Evolutionary conservation across 2,113 vertebrate genomes (phyloP).

Genomic region (Apistogramma diplotaenia): DNA sequence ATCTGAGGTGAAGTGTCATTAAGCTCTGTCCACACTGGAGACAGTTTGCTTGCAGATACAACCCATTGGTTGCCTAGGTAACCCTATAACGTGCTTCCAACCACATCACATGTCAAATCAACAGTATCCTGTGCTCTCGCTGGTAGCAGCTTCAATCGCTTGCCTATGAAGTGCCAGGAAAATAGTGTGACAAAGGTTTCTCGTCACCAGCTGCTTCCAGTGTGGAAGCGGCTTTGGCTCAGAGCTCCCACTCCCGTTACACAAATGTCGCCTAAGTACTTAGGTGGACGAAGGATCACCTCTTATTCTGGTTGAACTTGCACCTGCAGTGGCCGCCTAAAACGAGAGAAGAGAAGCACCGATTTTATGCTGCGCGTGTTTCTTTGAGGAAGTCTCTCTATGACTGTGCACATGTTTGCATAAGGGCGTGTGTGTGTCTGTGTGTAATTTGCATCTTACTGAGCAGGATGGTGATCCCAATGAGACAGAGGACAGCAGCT

Average conservation of each 20-base stretch:
- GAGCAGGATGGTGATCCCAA: conserved; percentile 84
- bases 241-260: not conserved
- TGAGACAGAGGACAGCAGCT: conserved; percentile 82
- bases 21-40: not conserved
- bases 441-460: conserved; percentile 77
- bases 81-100: too few relatives aligned
- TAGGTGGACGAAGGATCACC: conserved; percentile 61
- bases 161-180: not conserved
- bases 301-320: conserved; percentile 83
- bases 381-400: not conserved
- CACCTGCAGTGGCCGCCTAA: conserved; percentile 89
- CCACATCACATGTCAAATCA: not conserved
- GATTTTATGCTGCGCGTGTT: not conserved
- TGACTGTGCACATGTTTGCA: not conserved
- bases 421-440: not conserved
- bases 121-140: not conserved
- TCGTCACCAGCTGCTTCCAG: not conserved
- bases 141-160: not conserved
- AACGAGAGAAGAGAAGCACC: not conserved
- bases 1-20: not conserved
- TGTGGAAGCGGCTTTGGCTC: not conserved
- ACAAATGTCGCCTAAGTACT: not conserved
- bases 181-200: not conserved
- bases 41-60: not conserved
- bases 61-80: not conserved